These are phyloP conservation scores for Eidolon dupreanum DNA, from an alignment of 2,797 vertebrate genomes.

Conservation along the genomic window DNA sequence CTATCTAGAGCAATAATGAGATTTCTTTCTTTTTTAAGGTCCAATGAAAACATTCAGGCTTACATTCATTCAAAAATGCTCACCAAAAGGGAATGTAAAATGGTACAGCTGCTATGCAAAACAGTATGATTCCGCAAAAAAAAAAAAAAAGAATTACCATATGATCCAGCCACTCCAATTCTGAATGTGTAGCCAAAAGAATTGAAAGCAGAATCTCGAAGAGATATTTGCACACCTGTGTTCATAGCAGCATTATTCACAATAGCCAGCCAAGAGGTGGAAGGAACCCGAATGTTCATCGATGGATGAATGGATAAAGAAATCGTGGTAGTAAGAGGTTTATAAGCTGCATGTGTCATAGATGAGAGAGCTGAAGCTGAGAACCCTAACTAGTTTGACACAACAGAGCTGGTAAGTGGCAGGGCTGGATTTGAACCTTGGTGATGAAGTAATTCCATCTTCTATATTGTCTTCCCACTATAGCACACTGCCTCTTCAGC, in stretches of 20 bases:
- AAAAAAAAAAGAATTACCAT: background rate
- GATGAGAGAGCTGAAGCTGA: background rate
- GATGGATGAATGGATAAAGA: background rate
- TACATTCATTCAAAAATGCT: constrained; percentile 31
- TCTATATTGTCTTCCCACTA: background rate
- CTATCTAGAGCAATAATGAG: background rate
- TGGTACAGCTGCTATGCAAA: background rate
- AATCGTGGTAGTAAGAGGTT: background rate
- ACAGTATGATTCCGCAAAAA: background rate
- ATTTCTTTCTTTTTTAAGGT: too few relatives aligned
- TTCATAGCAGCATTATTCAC: background rate
- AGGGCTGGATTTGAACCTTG: background rate
- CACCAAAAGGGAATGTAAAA: constrained; percentile 10
- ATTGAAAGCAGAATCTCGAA: background rate
- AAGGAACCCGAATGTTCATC: background rate
- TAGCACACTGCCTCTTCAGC: background rate
- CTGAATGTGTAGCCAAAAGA: background rate
- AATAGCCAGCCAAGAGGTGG: background rate
- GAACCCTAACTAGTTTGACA: background rate
- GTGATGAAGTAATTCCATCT: background rate
- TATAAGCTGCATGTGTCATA: background rate
- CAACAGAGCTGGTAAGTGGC: background rate
- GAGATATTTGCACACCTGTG: background rate
- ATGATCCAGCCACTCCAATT: background rate
- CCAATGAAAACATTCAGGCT: background rate